phyloP scores from a whole-genome alignment of 2,888 invertebrate species.

The Fabriciana adippe region DNA sequence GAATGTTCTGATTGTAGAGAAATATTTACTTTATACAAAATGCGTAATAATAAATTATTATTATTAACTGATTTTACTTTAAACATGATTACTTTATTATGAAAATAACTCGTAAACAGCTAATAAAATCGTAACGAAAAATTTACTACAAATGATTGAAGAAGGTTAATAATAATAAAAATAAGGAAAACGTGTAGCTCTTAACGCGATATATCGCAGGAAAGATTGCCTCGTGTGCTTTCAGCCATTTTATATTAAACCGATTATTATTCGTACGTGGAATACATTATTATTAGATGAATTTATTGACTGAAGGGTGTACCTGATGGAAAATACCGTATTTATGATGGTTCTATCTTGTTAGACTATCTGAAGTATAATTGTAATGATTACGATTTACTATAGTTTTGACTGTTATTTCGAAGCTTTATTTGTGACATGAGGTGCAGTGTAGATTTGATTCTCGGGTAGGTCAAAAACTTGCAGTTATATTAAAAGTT shows the following conservation, averaged over 20 bases:
- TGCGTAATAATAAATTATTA: too few species aligned
- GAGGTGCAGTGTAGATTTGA: too few species aligned
- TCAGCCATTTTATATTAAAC: constrained; percentile 23
- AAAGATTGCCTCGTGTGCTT: constrained; percentile 22
- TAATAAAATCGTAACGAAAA: constrained; percentile 13
- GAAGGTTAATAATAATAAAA: constrained; percentile 17
- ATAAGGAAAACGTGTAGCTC: constrained; percentile 16
- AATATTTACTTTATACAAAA: too few species aligned
- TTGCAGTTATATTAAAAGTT: too few species aligned
- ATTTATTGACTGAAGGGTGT: constrained; percentile 7
- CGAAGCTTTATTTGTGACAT: too few species aligned
- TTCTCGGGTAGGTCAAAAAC: too few species aligned
- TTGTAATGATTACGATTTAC: too few species aligned
- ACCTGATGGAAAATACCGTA: constrained; percentile 1
- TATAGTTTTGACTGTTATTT: too few species aligned
- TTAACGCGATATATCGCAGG: constrained; percentile 21
- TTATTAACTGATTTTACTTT: too few species aligned
- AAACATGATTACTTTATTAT: neutral
- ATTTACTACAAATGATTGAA: neutral
- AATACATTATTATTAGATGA: constrained; percentile 18
- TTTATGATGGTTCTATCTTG: neutral
- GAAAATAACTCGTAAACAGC: neutral
- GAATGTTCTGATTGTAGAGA: too few species aligned
- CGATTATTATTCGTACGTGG: constrained; percentile 13
- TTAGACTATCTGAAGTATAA: too few species aligned